Conservation (phyloP, 2,113 vertebrate species). For the Garra rufa region DNA sequence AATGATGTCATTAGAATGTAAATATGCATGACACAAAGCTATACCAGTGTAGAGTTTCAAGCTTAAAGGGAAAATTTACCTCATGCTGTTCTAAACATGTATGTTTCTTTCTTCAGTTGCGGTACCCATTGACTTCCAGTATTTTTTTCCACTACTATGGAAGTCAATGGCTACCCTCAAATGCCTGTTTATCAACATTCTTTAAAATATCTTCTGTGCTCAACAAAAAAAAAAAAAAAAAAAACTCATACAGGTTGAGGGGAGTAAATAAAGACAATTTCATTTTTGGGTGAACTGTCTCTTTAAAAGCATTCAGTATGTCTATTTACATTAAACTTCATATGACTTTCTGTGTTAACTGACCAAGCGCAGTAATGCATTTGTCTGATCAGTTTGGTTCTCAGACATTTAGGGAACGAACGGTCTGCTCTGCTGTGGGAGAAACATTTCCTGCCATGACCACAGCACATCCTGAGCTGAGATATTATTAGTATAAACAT, state of each 20-base stretch:
- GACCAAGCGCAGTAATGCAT: not conserved
- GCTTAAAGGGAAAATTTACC: not conserved
- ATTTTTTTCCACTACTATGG: not conserved
- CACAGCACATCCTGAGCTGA: constrained; percentile 82
- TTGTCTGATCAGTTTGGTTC: constrained; percentile 5
- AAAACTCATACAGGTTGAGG: too few species aligned
- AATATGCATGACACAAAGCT: not conserved
- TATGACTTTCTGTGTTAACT: not conserved
- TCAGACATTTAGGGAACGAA: constrained; percentile 75
- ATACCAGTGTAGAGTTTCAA: too few species aligned
- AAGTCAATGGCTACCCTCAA: not conserved
- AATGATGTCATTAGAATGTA: not conserved
- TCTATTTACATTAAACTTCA: too few species aligned
- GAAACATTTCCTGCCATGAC: constrained; percentile 82
- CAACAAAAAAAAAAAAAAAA: too few species aligned
- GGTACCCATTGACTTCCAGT: not conserved
- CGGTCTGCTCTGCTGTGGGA: constrained; percentile 80
- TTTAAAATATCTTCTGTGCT: not conserved
- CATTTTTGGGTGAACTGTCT: not conserved
- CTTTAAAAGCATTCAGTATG: not conserved
- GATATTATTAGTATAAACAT: too few species aligned
- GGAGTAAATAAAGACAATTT: too few species aligned
- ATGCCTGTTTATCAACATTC: not conserved
- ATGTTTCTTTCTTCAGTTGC: not conserved
- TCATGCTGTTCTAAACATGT: too few species aligned